These are phyloP conservation scores for Clitarchus hookeri DNA, from an alignment of 2,888 invertebrate species.

Conservation along the genomic window DNA sequence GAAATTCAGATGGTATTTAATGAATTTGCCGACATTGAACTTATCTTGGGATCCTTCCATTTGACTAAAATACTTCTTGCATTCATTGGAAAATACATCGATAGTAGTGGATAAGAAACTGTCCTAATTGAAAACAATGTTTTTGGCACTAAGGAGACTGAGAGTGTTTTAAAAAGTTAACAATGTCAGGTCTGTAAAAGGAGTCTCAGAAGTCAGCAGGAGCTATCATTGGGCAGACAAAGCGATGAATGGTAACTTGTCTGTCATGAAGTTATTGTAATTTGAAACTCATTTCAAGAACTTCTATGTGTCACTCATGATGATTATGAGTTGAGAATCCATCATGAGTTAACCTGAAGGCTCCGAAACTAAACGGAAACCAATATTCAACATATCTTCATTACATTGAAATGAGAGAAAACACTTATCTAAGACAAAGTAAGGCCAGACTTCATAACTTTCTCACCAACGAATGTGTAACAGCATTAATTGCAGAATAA, in stretches of 20 bases:
- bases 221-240: background rate
- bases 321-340: background rate
- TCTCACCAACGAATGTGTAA: background rate
- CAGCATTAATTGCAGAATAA: background rate
- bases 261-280: background rate
- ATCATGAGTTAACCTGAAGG: conserved; percentile 4
- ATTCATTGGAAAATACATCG: background rate
- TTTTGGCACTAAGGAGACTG: background rate
- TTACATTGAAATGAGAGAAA: background rate
- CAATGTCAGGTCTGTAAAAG: background rate
- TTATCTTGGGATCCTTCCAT: background rate
- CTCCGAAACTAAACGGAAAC: background rate
- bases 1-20: background rate
- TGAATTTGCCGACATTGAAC: too few relatives aligned
- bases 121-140: background rate
- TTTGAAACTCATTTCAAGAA: conserved; percentile 10
- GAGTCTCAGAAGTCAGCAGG: conserved; percentile 18
- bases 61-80: background rate
- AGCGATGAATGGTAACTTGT: background rate
- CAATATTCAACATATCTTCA: background rate
- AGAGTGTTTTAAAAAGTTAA: background rate
- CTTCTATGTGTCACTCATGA: background rate
- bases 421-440: background rate
- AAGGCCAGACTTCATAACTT: background rate
- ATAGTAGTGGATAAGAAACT: background rate